Conservation (phyloP, 2,797 vertebrate species). For the Halcyon leucocephala region DNA sequence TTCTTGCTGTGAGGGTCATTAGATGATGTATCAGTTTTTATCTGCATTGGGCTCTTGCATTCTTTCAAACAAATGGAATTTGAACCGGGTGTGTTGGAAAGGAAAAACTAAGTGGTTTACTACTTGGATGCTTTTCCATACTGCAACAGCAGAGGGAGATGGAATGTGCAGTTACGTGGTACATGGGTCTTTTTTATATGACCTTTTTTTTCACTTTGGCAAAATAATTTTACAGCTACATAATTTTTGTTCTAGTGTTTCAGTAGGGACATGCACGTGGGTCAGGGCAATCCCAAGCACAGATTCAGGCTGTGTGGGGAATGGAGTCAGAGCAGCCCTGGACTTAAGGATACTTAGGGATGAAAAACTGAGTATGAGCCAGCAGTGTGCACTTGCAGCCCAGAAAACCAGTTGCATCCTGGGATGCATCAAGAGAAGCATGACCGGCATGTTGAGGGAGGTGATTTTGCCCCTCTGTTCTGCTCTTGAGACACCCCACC, state of each 20-base stretch:
- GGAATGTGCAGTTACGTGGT: not conserved
- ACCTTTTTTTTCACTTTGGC: not conserved
- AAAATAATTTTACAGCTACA: not conserved
- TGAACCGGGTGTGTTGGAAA: not conserved
- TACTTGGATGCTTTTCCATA: not conserved
- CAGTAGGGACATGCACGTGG: not conserved
- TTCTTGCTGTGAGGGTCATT: not conserved
- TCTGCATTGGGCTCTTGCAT: not conserved
- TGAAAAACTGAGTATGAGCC: not conserved
- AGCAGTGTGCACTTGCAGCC: no score
- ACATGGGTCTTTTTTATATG: not conserved
- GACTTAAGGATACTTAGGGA: not conserved
- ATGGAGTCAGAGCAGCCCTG: not conserved
- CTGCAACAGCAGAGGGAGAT: constrained; percentile 25
- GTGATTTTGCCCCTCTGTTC: not conserved
- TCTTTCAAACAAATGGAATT: not conserved
- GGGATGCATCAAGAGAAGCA: not conserved
- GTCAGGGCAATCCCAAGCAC: not conserved
- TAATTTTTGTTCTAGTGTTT: not conserved
- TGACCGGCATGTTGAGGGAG: not conserved
- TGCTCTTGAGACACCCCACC: no score
- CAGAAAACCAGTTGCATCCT: not conserved
- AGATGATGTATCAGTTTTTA: not conserved
- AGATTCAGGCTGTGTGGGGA: not conserved
- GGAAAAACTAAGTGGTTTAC: not conserved